These are phyloP conservation scores for Cladorhizidae sp. DNA, from an alignment of 37 sponge, comb jelly and placozoan genomes.

Conservation along the genomic window DNA sequence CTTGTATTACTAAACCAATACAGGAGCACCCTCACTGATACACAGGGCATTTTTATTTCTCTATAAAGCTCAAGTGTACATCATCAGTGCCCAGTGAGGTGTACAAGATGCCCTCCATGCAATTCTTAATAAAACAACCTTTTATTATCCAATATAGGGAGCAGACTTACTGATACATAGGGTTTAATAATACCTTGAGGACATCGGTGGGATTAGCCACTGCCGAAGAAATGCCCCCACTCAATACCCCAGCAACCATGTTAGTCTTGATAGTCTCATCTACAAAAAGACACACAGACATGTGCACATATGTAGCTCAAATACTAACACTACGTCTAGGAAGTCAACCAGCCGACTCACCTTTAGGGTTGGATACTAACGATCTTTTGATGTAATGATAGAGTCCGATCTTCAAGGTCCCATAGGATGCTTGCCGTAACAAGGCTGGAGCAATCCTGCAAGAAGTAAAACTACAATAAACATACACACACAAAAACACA, in stretches of 20 bases:
- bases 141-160: too few species aligned
- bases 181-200: constrained; percentile 90
- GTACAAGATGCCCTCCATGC: too few species aligned
- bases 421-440: constrained; percentile 89
- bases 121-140: too few species aligned
- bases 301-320: too few species aligned
- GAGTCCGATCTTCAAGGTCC: constrained; percentile 87
- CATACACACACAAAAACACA: too few species aligned
- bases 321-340: background rate
- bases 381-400: constrained; percentile 77
- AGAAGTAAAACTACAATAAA: too few species aligned
- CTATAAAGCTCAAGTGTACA: too few species aligned
- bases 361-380: constrained; percentile 33
- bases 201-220: constrained; percentile 94
- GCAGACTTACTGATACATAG: too few species aligned
- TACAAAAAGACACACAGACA: background rate
- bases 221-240: constrained; percentile 80
- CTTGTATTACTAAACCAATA: too few species aligned
- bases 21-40: too few species aligned
- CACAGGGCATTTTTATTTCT: too few species aligned
- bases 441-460: constrained; percentile 84
- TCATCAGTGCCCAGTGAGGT: too few species aligned
- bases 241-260: constrained; percentile 66
- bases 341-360: constrained; percentile 15
- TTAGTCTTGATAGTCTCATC: constrained; percentile 71